These are phyloP conservation scores for Nephila pilipes DNA, from an alignment of 1,140 invertebrate genomes.

Conservation along the genomic window DNA sequence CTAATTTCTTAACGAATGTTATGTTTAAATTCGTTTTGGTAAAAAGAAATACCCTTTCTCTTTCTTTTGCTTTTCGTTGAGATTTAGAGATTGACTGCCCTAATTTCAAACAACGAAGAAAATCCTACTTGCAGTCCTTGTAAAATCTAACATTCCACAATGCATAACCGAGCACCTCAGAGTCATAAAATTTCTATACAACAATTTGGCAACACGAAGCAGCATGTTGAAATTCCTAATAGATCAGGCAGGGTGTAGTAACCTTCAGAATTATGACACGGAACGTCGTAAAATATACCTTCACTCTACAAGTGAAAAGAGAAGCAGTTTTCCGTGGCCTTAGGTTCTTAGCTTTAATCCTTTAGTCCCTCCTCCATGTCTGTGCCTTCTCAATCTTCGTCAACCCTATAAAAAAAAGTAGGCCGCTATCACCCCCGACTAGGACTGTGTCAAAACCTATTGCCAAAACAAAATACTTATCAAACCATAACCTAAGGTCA, in stretches of 20 bases:
- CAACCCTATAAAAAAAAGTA: conserved; percentile 59
- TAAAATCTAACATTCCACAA: conserved; percentile 30
- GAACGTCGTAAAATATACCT: conserved; percentile 24
- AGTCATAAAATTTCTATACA: conserved; percentile 28
- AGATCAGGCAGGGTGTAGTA: conserved; percentile 19
- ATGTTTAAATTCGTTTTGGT: background rate
- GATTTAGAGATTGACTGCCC: conserved; percentile 16
- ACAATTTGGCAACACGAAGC: conserved; percentile 17
- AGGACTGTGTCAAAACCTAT: conserved; percentile 37
- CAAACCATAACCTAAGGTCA: conserved; percentile 59
- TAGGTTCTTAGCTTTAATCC: conserved; percentile 12
- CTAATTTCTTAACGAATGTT: background rate
- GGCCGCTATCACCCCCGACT: conserved; percentile 51
- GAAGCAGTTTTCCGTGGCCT: conserved; percentile 7
- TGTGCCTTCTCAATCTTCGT: conserved; percentile 45
- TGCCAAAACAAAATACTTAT: conserved; percentile 47
- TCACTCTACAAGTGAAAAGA: conserved; percentile 36
- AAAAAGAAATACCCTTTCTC: background rate
- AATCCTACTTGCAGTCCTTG: background rate
- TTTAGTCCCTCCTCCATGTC: background rate
- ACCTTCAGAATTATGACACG: conserved; percentile 32
- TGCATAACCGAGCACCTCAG: background rate
- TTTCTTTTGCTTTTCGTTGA: background rate
- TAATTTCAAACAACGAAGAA: background rate
- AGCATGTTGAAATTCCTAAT: conserved; percentile 15